Base-by-base conservation (phyloP, 2,797 vertebrate species). In the Thunnus albacares region DNA sequence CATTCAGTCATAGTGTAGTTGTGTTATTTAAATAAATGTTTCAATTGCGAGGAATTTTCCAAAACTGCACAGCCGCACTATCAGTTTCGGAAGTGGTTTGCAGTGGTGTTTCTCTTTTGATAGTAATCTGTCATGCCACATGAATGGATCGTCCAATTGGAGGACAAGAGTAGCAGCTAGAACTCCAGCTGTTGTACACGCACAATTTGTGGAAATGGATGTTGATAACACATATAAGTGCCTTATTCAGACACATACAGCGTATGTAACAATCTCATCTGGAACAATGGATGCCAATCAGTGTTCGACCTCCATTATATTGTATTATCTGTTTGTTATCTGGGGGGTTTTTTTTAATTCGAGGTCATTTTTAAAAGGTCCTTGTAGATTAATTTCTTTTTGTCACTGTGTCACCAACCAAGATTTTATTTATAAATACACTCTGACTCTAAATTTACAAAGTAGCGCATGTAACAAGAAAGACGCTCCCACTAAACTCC, bases 151-250 rank as follows among this genome's bases (percentile, higher is more conserved):
- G 74, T 72, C 80, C 68, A 26, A n/a, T 59, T 6, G 47, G 71
- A 82, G 80, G 83, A 84, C 86, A 61, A 75, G 82, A 73, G 79
- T n/a, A 72, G 71, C 80, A 10, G 51, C 53, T 77, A 61, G 77
- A 75, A 86, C 74, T 60, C 24, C 79, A 85, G 80, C 81, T 85
- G 81, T 70, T 86, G 63, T 66, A 56, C 64, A 28, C 20, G 70
- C 64, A 96, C 94, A 95, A 95, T 95, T 60, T 85, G 89, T 86
- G 94, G 93, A 95, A 95, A 91, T 91, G 82, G 84, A 90, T 83
- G 82, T 47, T 69, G 92, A 95, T 93, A 94, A 89, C 43, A 4
- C 60, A 18, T 38, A 49, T 68, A 85, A 64, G 72, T 77, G 28
- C 26, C 60, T 51, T 1, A 75, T 65, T 79, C 75, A 80, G 17